A percentile compares a stretch with the other conserved stretches of the same genome.
These are phyloP conservation scores for Pararge aegeria DNA, from an alignment of 1,140 invertebrate species.

Conservation along the genomic window DNA sequence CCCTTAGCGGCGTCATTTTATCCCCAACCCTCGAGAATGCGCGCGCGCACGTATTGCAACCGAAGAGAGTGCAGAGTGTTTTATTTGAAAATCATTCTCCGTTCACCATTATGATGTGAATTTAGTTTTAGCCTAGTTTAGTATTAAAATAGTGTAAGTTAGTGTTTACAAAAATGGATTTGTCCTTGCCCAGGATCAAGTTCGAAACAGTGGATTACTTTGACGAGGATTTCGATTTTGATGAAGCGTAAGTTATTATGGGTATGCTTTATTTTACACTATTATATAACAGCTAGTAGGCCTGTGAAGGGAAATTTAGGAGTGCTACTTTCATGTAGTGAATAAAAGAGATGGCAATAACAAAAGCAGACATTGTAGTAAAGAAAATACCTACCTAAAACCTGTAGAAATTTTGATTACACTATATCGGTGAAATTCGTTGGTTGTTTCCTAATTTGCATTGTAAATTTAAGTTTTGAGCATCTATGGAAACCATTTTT, in stretches of 20 bases:
- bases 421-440: too few species aligned
- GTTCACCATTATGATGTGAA: constrained; percentile 18
- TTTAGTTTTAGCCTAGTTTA: constrained; percentile 32
- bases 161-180: constrained; percentile 52
- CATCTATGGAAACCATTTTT: too few species aligned
- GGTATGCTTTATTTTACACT: constrained; percentile 25
- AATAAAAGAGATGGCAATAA: too few species aligned
- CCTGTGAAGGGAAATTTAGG: too few species aligned
- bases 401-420: too few species aligned
- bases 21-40: constrained; percentile 55
- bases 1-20: constrained; percentile 39
- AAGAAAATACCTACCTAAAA: too few species aligned
- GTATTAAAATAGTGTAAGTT: constrained; percentile 38
- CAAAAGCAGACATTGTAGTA: too few species aligned
- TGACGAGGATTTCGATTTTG: constrained; percentile 49
- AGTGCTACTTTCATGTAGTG: too few species aligned
- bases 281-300: too few species aligned
- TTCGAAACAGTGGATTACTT: constrained; percentile 49
- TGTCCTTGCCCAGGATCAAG: constrained; percentile 58
- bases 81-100: constrained; percentile 29
- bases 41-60: constrained; percentile 41
- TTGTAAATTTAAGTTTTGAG: too few species aligned
- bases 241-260: constrained; percentile 51
- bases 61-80: constrained; percentile 8
- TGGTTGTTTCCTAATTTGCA: too few species aligned